Evolutionary conservation across 2,888 invertebrate genomes (phyloP).

Genomic region (Cremastobaeus sp.): DNA sequence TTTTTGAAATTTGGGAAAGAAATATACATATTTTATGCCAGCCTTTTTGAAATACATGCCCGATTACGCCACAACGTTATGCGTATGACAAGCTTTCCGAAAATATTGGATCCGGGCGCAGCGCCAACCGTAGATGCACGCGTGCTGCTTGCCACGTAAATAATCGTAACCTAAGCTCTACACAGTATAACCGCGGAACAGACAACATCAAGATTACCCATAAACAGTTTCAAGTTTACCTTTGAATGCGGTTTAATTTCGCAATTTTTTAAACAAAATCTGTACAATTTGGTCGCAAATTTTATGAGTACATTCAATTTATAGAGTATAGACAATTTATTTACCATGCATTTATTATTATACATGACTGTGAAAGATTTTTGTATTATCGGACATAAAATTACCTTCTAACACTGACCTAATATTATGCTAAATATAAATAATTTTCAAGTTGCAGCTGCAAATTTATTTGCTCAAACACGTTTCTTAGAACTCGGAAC

Average conservation of each 20-base stretch:
- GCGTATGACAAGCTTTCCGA: conserved; percentile 69
- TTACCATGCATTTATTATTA: too few relatives aligned
- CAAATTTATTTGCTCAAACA: conserved; percentile 11
- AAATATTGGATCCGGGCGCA: conserved; percentile 70
- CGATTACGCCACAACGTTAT: conserved; percentile 58
- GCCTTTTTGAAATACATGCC: conserved; percentile 45
- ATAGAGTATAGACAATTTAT: conserved; percentile 1
- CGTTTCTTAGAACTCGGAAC: background rate
- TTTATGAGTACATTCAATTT: conserved; percentile 1
- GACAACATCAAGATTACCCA: conserved; percentile 48
- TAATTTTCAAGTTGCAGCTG: conserved; percentile 20
- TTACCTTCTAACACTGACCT: conserved; percentile 31
- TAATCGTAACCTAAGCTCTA: conserved; percentile 58
- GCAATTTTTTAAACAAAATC: conserved; percentile 3
- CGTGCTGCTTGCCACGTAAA: conserved; percentile 60
- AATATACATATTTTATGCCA: conserved; percentile 22
- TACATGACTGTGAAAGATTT: too few relatives aligned
- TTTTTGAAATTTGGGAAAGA: background rate
- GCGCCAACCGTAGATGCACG: conserved; percentile 67
- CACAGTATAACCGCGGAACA: conserved; percentile 52
- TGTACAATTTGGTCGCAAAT: background rate
- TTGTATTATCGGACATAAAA: conserved; percentile 23
- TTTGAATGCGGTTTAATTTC: conserved; percentile 3
- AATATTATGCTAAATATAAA: conserved; percentile 44
- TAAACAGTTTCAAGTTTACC: conserved; percentile 56